Evolutionary conservation across 2,797 vertebrate species (phyloP).

Genomic region (Neosalanx taihuensis): DNA sequence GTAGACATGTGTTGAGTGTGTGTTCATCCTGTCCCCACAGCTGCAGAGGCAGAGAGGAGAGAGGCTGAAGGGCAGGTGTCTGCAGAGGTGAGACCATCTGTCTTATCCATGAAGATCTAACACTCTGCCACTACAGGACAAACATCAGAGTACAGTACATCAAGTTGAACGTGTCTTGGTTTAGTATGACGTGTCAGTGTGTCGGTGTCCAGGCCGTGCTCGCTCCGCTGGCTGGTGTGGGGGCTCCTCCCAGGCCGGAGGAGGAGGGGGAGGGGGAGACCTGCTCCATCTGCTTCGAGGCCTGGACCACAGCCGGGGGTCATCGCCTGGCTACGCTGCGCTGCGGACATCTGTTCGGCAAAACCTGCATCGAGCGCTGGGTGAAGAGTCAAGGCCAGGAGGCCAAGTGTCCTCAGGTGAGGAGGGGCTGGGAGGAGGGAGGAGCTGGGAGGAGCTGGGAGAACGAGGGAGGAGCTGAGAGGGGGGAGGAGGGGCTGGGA

Average conservation of each 20-base stretch:
- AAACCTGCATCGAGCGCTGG: constrained; percentile 90
- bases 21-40: too few species aligned
- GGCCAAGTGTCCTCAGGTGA: constrained; percentile 93
- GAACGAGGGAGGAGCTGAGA: neutral
- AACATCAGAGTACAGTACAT: neutral
- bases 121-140: too few species aligned
- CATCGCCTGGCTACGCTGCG: constrained; percentile 88
- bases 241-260: constrained; percentile 44
- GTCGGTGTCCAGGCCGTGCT: neutral
- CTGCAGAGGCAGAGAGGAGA: constrained; percentile 10
- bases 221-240: neutral
- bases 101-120: neutral
- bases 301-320: constrained; percentile 88
- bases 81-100: constrained; percentile 39
- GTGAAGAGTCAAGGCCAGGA: constrained; percentile 81
- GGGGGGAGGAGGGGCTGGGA: neutral
- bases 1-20: too few species aligned
- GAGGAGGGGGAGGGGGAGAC: constrained; percentile 84
- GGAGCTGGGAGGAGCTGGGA: neutral
- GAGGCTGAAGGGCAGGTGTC: constrained; percentile 21
- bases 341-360: constrained; percentile 94
- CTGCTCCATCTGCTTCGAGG: constrained; percentile 93
- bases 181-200: neutral
- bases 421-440: constrained; percentile 19
- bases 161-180: neutral